These are phyloP conservation scores for Philotrypesis tridentata DNA, from an alignment of 1,140 invertebrate species.

Conservation along the genomic window DNA sequence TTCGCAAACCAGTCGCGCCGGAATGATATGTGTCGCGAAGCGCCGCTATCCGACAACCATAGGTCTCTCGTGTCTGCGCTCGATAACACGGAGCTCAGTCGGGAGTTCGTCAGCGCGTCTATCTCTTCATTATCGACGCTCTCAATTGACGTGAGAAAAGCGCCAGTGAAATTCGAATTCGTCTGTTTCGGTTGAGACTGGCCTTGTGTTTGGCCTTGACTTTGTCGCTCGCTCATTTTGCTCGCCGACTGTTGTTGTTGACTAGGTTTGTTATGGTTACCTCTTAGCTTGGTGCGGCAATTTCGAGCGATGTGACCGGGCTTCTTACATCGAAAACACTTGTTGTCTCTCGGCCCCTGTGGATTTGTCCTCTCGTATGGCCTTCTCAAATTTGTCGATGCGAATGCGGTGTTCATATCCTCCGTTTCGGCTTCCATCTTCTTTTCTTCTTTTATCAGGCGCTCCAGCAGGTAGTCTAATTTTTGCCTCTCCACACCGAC, in stretches of 20 bases:
- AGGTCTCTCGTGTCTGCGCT: constrained; percentile 24
- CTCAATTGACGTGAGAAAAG: too few species aligned
- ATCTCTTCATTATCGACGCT: neutral
- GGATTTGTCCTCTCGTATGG: too few species aligned
- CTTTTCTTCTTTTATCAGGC: constrained; percentile 48
- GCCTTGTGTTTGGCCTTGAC: too few species aligned
- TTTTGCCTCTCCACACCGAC: constrained; percentile 56
- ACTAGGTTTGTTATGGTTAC: constrained; percentile 11
- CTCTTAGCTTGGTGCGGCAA: constrained; percentile 26
- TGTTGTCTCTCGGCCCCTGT: constrained; percentile 15
- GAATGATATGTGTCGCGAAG: constrained; percentile 41
- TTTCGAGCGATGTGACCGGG: constrained; percentile 49
- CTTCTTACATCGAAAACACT: constrained; percentile 47
- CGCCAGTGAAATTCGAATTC: too few species aligned
- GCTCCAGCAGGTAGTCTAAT: constrained; percentile 29
- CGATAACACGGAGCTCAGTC: neutral
- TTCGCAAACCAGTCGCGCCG: constrained; percentile 16
- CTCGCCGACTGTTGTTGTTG: neutral
- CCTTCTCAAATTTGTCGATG: neutral
- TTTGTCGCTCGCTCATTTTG: neutral
- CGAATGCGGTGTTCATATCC: neutral
- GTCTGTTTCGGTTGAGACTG: too few species aligned
- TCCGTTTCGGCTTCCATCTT: constrained; percentile 23
- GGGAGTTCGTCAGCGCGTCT: neutral
- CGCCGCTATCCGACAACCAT: constrained; percentile 51